These are phyloP conservation scores for Microtus oregoni DNA, from an alignment of 2,113 vertebrate species.

Conservation along the genomic window DNA sequence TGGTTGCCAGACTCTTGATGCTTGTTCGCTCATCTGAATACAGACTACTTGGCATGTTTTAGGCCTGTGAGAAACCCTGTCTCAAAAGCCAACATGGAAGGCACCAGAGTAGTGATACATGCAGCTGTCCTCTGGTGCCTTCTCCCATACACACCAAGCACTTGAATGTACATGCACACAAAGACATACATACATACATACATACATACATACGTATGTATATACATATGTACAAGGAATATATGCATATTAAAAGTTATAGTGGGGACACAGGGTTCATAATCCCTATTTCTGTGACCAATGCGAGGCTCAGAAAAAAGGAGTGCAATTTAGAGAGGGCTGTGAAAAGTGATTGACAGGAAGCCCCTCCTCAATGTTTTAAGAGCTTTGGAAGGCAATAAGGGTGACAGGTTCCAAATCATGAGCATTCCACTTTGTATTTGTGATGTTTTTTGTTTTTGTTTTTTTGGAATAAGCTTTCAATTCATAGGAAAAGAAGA, in stretches of 20 bases:
- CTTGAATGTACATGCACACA: not conserved
- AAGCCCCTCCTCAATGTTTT: constrained; percentile 37
- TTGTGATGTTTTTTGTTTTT: not conserved
- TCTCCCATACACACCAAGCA: not conserved
- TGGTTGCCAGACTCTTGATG: not conserved
- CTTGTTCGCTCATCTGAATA: not conserved
- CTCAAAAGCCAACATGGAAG: not conserved
- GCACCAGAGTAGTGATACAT: not conserved
- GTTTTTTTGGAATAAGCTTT: not conserved
- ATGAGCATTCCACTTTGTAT: constrained; percentile 63
- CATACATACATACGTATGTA: not conserved
- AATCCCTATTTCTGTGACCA: not conserved
- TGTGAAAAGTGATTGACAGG: constrained; percentile 60
- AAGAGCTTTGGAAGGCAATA: constrained; percentile 37
- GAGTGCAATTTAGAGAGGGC: constrained; percentile 40
- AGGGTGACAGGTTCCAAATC: constrained; percentile 63
- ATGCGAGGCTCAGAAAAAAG: constrained; percentile 12
- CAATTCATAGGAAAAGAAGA: constrained; percentile 51
- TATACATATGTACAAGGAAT: not conserved
- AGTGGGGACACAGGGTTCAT: not conserved
- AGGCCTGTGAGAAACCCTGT: not conserved
- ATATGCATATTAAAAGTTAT: not conserved
- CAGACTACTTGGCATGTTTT: not conserved
- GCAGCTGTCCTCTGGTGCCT: not conserved
- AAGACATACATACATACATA: not conserved